Evolutionary conservation across 2,797 vertebrate species (phyloP).

Genomic region (Pampus argenteus): DNA sequence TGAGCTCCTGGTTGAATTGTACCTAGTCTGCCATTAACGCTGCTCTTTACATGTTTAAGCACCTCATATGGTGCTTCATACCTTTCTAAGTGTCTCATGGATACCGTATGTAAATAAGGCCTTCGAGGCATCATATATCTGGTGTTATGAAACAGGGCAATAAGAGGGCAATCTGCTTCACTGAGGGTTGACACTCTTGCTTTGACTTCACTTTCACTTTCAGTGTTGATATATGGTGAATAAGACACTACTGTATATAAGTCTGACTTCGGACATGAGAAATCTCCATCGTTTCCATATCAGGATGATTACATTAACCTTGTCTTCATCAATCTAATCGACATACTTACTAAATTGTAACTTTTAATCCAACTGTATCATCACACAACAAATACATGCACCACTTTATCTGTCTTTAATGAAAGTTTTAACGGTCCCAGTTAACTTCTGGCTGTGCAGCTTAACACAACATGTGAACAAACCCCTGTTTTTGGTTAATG

Average conservation of each 20-base stretch:
- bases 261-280: neutral
- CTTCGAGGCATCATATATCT: slow-evolving; percentile 68
- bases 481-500: slow-evolving; percentile 70
- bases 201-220: slow-evolving; percentile 46
- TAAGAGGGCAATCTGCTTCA: slow-evolving; percentile 26
- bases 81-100: slow-evolving; percentile 69
- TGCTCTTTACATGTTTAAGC: slow-evolving; percentile 74
- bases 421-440: slow-evolving; percentile 16
- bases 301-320: neutral
- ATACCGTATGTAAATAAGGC: slow-evolving; percentile 78
- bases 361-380: neutral
- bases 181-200: slow-evolving; percentile 35
- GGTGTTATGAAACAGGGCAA: slow-evolving; percentile 41
- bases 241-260: neutral
- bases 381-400: neutral
- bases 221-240: neutral
- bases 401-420: neutral
- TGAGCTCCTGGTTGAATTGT: slow-evolving; percentile 73
- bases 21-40: slow-evolving; percentile 82
- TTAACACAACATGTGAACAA: slow-evolving; percentile 67
- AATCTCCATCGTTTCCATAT: neutral
- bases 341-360: neutral
- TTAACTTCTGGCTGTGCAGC: slow-evolving; percentile 33
- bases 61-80: slow-evolving; percentile 76
- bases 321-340: neutral